Evolutionary conservation across 1,140 invertebrate species (phyloP), one percentile per base, ranked within the genome.

Genomic region (Coelopa frigida): DNA sequence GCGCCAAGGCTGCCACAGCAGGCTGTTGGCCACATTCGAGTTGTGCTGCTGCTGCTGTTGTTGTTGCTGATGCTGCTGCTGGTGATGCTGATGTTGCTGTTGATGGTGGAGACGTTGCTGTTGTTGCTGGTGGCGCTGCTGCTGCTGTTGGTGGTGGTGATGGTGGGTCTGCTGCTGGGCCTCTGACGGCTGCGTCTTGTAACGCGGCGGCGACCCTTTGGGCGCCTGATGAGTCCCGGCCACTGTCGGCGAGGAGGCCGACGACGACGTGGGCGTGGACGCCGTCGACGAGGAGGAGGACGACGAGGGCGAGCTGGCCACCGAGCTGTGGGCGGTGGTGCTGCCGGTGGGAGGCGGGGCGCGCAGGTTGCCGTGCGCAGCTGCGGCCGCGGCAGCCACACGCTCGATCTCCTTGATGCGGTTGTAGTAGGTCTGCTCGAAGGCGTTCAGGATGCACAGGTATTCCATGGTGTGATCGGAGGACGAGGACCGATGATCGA

Each of bases 1-100:
- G 12, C 56, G 56, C 63, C 63, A 66, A 1, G 63, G 63, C 41
- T 66, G 63, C 63, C 63, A 66, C 4, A 66, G 40, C 20, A 66
- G 51, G 47, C 59, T 63, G 41, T 66, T 65, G 17, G 59, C 59
- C 49, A 65, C 57, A 44, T 58, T 62, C 8, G 62, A 56, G 29
- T 56, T 43, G 55, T 43, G 35, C 10, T 57, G 48, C 32, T 61
- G 31, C 22, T 26, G 15, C 20, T 46, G 36, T 20, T 54, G 57
- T 17, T 53, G 50, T 39, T 56, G 32, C 31, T 44, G 57, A 32
- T 51, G 49, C 8, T 54, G 53, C 8, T 48, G 31, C 41, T 44
- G 37, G 17, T 20, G 23, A 20, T 45, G 27, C 14, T 44, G 33
- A 22, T 44, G 32, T 4, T 26, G 18, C 24, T 21, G 17, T n/a